Evolutionary conservation across 2,113 vertebrate genomes (phyloP).

Genomic region (Equus przewalskii): DNA sequence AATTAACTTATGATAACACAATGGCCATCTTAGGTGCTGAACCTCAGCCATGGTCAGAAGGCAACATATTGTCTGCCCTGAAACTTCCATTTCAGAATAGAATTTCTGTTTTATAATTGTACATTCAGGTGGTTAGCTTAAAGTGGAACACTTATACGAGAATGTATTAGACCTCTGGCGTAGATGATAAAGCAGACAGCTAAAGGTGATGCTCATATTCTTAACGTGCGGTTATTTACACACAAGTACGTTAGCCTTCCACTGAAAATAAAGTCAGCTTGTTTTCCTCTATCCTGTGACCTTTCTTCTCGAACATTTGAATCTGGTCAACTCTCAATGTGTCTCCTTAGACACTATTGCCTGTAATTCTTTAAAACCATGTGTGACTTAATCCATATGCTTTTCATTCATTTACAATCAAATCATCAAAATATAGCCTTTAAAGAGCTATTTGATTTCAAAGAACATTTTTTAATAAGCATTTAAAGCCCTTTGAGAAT

Average conservation of each 20-base stretch:
- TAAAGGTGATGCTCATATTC: neutral
- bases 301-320: constrained; percentile 68
- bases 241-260: neutral
- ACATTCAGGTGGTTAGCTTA: constrained; percentile 5
- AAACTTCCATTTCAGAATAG: neutral
- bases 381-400: constrained; percentile 84
- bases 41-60: neutral
- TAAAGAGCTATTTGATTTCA: constrained; percentile 85
- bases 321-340: constrained; percentile 74
- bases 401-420: constrained; percentile 85
- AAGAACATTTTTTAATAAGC: constrained; percentile 82
- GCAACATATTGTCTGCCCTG: neutral
- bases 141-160: neutral
- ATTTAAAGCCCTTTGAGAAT: constrained; percentile 81
- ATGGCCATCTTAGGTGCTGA: neutral
- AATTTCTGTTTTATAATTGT: neutral
- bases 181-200: neutral
- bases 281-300: constrained; percentile 48
- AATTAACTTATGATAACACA: neutral
- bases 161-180: neutral
- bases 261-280: neutral
- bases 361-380: constrained; percentile 85
- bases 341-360: constrained; percentile 81
- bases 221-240: neutral
- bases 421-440: constrained; percentile 82